Percentiles rank a stretch among this genome's conserved stretches.
Evolutionary conservation across 1,140 invertebrate species (phyloP).

Genomic region (Microplitis mediator): DNA sequence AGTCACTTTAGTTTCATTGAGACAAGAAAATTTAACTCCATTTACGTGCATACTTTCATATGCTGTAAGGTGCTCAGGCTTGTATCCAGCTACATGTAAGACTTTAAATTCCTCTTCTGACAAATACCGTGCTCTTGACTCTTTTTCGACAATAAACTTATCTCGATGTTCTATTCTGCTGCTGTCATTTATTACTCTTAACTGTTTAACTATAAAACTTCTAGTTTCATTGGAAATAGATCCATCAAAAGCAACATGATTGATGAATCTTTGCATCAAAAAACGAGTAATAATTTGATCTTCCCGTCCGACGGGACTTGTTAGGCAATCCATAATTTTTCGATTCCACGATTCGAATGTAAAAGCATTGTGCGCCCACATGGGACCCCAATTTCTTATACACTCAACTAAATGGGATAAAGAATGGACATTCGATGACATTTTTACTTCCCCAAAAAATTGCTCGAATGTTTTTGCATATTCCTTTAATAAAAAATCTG

Average conservation of each 20-base stretch:
- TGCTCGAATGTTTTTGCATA: neutral
- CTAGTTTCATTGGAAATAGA: too few species aligned
- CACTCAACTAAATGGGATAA: neutral
- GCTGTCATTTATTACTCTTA: neutral
- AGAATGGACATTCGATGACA: neutral
- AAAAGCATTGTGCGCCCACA: too few species aligned
- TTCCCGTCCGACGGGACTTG: neutral
- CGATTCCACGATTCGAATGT: neutral
- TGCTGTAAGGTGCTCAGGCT: neutral
- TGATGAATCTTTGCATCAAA: too few species aligned
- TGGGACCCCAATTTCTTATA: neutral
- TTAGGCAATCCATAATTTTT: neutral
- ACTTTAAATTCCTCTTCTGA: neutral
- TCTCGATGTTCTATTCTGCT: neutral
- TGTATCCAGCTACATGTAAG: neutral
- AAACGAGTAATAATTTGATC: neutral
- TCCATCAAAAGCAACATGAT: too few species aligned
- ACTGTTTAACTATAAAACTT: neutral
- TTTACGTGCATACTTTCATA: neutral
- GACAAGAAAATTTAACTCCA: too few species aligned
- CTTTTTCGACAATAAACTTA: neutral
- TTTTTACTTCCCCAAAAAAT: neutral
- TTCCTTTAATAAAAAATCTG: neutral
- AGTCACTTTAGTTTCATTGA: too few species aligned
- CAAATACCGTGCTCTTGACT: neutral